A percentile compares a stretch with the other conserved stretches of the same genome.
Conservation (phyloP, 2,113 vertebrate species). For the Gracilinanus agilis region DNA sequence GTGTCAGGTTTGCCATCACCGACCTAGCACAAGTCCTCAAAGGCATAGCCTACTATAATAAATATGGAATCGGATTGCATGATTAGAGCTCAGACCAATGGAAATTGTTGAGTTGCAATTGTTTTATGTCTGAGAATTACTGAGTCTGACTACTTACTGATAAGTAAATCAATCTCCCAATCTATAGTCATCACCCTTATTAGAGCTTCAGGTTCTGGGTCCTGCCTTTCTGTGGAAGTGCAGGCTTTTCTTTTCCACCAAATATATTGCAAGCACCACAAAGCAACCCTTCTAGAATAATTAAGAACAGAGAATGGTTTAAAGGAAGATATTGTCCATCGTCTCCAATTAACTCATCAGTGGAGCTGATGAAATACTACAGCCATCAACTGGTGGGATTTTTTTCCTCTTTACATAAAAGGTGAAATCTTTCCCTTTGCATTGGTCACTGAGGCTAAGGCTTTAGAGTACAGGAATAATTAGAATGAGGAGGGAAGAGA, state of each 20-base stretch:
- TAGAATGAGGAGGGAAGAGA: background rate
- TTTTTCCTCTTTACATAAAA: constrained; percentile 15
- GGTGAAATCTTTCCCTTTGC: constrained; percentile 16
- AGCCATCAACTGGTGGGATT: constrained; percentile 2
- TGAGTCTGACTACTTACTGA: background rate
- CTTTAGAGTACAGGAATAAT: constrained; percentile 38
- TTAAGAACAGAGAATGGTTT: constrained; percentile 22
- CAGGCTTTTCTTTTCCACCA: background rate
- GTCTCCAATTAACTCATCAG: constrained; percentile 13
- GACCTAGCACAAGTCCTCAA: background rate
- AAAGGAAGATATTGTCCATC: background rate
- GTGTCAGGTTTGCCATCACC: too few species aligned
- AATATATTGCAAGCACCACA: background rate
- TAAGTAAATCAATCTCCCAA: background rate
- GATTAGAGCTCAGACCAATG: background rate
- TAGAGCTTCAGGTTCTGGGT: constrained; percentile 1
- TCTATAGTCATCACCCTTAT: background rate
- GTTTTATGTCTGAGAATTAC: background rate
- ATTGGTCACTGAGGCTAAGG: background rate
- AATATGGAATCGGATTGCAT: background rate
- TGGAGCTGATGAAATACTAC: constrained; percentile 10
- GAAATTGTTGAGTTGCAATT: background rate
- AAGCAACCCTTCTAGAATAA: background rate
- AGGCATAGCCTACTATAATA: background rate
- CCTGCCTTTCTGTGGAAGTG: background rate